A percentile compares a stretch with the other conserved stretches of the same genome.
phyloP scores from a whole-genome alignment of 1,140 invertebrate genomes.

The Epicauta chinensis region DNA sequence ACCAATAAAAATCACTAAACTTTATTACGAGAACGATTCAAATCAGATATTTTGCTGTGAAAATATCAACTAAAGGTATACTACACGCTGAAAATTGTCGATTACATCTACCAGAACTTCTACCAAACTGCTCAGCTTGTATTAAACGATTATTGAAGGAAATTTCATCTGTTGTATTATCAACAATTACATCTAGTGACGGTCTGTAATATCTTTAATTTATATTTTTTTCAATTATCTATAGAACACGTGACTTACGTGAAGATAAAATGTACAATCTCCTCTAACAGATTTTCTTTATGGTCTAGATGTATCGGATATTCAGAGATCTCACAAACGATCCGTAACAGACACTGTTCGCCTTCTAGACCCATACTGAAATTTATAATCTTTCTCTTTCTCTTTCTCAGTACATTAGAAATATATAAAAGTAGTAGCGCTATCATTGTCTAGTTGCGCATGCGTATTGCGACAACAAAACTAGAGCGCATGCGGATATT shows the following conservation, averaged over 20 bases:
- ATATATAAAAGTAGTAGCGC: too few species aligned
- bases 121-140: conserved; percentile 24
- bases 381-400: too few species aligned
- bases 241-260: conserved; percentile 25
- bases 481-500: too few species aligned
- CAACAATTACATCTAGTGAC: conserved; percentile 18
- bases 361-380: conserved; percentile 25
- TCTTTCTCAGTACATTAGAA: too few species aligned
- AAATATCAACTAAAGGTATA: conserved; percentile 26
- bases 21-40: background rate
- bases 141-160: conserved; percentile 17
- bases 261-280: conserved; percentile 28
- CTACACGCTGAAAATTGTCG: conserved; percentile 26
- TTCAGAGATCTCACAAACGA: conserved; percentile 26
- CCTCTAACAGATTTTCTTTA: conserved; percentile 22
- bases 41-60: conserved; percentile 27
- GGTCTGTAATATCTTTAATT: conserved; percentile 22
- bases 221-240: background rate
- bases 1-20: too few species aligned
- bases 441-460: too few species aligned
- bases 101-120: conserved; percentile 18
- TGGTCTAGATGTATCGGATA: conserved; percentile 24
- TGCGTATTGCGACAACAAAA: too few species aligned
- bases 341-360: conserved; percentile 21
- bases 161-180: conserved; percentile 4